phyloP scores from a whole-genome alignment of 2,797 vertebrate species.

The Argyrosomus regius region DNA sequence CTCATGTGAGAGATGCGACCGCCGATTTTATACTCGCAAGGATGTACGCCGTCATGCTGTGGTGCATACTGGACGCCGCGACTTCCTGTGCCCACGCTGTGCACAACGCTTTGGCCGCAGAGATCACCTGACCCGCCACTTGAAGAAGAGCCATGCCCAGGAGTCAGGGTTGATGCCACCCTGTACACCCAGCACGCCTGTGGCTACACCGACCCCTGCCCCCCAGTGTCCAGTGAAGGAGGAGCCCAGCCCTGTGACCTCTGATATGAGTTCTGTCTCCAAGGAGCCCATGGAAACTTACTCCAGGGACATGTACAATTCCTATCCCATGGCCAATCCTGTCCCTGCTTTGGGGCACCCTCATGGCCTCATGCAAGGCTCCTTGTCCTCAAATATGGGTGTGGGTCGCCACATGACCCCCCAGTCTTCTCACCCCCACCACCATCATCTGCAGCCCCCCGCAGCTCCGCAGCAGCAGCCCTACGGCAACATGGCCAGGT shows the following conservation, averaged over 20 bases:
- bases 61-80: slow-evolving; percentile 95
- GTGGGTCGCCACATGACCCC: slow-evolving; percentile 91
- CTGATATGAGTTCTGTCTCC: slow-evolving; percentile 81
- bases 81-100: slow-evolving; percentile 96
- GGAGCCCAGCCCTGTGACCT: slow-evolving; percentile 89
- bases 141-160: slow-evolving; percentile 98
- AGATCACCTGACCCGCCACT: slow-evolving; percentile 95
- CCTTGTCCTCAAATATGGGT: slow-evolving; percentile 88
- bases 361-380: slow-evolving; percentile 89
- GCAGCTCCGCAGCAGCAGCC: slow-evolving; percentile 78
- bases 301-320: slow-evolving; percentile 92
- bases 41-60: slow-evolving; percentile 96
- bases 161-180: slow-evolving; percentile 88
- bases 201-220: slow-evolving; percentile 78
- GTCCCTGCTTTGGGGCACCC: slow-evolving; percentile 88
- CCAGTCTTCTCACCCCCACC: slow-evolving; percentile 86
- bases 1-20: slow-evolving; percentile 94
- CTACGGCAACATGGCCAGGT: slow-evolving; percentile 89
- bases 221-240: slow-evolving; percentile 88
- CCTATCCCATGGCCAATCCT: slow-evolving; percentile 89
- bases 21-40: slow-evolving; percentile 96
- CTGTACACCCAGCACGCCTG: slow-evolving; percentile 80
- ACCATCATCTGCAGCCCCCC: slow-evolving; percentile 82
- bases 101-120: slow-evolving; percentile 95
- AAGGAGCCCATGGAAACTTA: slow-evolving; percentile 88